Evolutionary conservation across 2,888 invertebrate species (phyloP).

Genomic region (Nysson spinosus): DNA sequence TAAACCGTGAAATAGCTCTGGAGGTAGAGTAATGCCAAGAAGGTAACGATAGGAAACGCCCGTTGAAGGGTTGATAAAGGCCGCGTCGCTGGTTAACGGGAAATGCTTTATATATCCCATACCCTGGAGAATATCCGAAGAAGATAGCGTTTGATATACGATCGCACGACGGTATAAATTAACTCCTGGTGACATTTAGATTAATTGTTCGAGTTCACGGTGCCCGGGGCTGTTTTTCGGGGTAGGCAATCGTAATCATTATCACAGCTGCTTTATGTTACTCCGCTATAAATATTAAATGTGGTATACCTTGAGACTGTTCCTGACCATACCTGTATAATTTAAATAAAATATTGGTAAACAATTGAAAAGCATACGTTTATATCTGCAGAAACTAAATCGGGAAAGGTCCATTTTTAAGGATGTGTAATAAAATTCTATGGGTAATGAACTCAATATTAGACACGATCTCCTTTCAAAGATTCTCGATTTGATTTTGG

Average conservation of each 20-base stretch:
- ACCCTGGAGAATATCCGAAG: constrained; percentile 63
- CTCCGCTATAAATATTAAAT: constrained; percentile 36
- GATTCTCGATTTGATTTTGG: constrained; percentile 51
- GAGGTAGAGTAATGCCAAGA: constrained; percentile 30
- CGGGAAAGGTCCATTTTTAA: too few species aligned
- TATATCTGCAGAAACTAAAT: too few species aligned
- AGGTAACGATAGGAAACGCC: constrained; percentile 63
- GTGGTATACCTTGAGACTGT: constrained; percentile 21
- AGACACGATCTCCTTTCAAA: constrained; percentile 17
- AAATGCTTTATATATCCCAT: constrained; percentile 63
- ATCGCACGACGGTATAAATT: constrained; percentile 72
- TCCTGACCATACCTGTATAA: background rate
- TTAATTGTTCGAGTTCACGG: constrained; percentile 69
- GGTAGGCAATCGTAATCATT: constrained; percentile 56
- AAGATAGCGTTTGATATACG: constrained; percentile 74
- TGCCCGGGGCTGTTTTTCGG: constrained; percentile 43
- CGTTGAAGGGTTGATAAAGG: constrained; percentile 73
- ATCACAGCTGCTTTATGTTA: constrained; percentile 50
- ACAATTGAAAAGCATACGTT: too few species aligned
- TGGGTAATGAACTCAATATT: too few species aligned
- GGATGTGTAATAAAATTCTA: too few species aligned
- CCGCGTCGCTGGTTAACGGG: constrained; percentile 59
- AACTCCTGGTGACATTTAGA: constrained; percentile 74
- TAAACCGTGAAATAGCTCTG: constrained; percentile 52
- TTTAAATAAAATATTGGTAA: too few species aligned